These are phyloP conservation scores for Hipparchia sbordonii DNA, from an alignment of 2,888 invertebrate genomes.

Conservation along the genomic window DNA sequence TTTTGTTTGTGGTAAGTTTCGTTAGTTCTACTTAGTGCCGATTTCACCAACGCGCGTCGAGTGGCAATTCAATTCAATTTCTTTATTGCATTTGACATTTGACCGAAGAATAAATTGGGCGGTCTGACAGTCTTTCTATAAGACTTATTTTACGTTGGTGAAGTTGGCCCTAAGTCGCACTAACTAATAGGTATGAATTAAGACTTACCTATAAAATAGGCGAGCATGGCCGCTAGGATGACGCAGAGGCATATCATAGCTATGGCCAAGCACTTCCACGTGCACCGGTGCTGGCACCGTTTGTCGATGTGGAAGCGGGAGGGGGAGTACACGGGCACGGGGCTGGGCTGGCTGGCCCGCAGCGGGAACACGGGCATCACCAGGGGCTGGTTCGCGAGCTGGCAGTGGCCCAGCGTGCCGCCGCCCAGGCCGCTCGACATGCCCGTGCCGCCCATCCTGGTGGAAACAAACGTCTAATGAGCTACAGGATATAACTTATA, in stretches of 20 bases:
- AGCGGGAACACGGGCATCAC: slow-evolving; percentile 95
- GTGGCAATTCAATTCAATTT: too few species aligned
- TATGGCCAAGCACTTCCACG: slow-evolving; percentile 98
- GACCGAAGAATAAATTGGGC: too few species aligned
- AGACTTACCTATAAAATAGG: slow-evolving; percentile 96
- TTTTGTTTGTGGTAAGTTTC: too few species aligned
- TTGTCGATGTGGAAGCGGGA: slow-evolving; percentile 97
- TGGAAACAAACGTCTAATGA: slow-evolving; percentile 43
- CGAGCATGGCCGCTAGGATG: slow-evolving; percentile 95
- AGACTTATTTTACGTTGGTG: too few species aligned
- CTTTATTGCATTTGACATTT: too few species aligned
- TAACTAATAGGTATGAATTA: neutral
- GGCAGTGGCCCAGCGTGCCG: slow-evolving; percentile 86
- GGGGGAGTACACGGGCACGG: slow-evolving; percentile 89
- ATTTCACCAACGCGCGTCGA: too few species aligned
- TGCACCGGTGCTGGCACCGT: slow-evolving; percentile 95
- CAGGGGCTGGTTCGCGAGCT: slow-evolving; percentile 88
- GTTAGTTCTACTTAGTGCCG: too few species aligned
- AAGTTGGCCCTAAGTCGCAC: too few species aligned
- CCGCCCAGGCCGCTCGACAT: slow-evolving; percentile 84
- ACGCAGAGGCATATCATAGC: slow-evolving; percentile 95
- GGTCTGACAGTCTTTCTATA: too few species aligned
- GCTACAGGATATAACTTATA: neutral
- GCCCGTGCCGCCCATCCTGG: slow-evolving; percentile 81
- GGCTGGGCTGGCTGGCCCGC: slow-evolving; percentile 92